Percentiles rank a stretch among this genome's conserved stretches.
phyloP scores from a whole-genome alignment of 2,888 invertebrate genomes.

The Acanthosepion esculentum region DNA sequence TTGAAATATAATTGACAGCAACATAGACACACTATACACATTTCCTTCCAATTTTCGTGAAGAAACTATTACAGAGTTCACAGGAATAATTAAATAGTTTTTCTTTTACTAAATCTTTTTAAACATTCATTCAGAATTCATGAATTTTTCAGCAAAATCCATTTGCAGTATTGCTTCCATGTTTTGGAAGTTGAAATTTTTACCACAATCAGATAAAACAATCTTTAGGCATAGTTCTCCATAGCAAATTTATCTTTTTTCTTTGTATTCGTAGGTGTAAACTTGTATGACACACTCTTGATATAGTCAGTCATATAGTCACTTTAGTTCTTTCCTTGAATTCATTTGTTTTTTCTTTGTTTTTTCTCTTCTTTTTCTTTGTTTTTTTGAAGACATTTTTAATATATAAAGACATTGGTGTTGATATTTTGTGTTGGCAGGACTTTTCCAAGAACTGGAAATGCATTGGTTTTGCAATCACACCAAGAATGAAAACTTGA shows the following conservation, averaged over 20 bases:
- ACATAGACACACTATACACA: neutral
- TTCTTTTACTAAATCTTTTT: neutral
- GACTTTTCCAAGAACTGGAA: neutral
- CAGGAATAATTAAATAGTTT: neutral
- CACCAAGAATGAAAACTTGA: neutral
- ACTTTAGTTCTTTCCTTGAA: neutral
- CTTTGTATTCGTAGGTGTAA: neutral
- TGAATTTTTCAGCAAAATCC: neutral
- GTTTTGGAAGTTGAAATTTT: neutral
- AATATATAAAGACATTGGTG: constrained; percentile 33
- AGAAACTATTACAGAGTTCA: constrained; percentile 4
- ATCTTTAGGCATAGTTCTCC: neutral
- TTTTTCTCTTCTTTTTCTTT: neutral
- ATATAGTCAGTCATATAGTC: neutral
- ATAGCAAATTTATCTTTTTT: neutral
- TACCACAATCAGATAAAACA: neutral
- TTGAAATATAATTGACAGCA: neutral
- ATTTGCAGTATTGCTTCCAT: neutral
- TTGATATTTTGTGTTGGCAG: neutral
- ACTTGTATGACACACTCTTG: neutral
- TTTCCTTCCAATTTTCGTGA: neutral
- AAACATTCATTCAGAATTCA: neutral
- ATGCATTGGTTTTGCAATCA: neutral
- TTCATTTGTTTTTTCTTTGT: neutral
- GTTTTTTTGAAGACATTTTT: neutral